Evolutionary conservation across 2,888 invertebrate genomes (phyloP), one percentile per base, ranked within the genome.

Genomic region (Lepidocyrtinus sp.): DNA sequence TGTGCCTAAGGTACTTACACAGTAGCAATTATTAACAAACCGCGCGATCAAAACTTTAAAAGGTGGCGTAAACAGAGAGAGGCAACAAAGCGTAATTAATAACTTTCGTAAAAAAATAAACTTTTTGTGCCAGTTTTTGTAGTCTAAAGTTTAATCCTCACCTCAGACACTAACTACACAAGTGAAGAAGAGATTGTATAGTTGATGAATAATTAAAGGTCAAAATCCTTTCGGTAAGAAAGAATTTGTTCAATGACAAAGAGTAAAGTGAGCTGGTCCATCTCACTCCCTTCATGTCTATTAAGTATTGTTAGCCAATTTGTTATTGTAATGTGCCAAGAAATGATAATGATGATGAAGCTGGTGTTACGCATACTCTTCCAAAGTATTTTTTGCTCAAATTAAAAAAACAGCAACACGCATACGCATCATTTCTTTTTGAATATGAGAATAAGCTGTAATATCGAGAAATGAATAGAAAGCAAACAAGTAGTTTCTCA

Each of bases 191-290:
- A n/a, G n/a, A n/a, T n/a, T 79, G 36, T 36, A 71, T 25, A 17
- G 61, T 63, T 24, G 73, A 76, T 80, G 82, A 83, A 83, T 83
- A 81, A 83, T 83, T 81, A 83, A 83, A 83, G 83, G 81, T 83
- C 83, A 83, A 80, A 82, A 79, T 80, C 82, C 82, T 82, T 75
- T 80, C 82, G 80, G 79, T 71, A 75, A 59, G 59, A 71, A 46
- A 62, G 65, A 63, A 72, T 67, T 69, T 70, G 36, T 19, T 62
- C 19, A 75, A 75, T 67, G 75, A 67, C 75, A 75, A 75, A n/a
- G n/a, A n/a, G 61, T 19, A 69, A 55, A 69, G 59, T 64, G 36
- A 65, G 65, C 45, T 65, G n/a, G n/a, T n/a, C n/a, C n/a, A n/a
- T n/a, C n/a, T n/a, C 65, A 59, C 74, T 69, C 19, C 69, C 15